Conservation (phyloP, 1,140 invertebrate genomes). For the Macrobrachium nipponense region DNA sequence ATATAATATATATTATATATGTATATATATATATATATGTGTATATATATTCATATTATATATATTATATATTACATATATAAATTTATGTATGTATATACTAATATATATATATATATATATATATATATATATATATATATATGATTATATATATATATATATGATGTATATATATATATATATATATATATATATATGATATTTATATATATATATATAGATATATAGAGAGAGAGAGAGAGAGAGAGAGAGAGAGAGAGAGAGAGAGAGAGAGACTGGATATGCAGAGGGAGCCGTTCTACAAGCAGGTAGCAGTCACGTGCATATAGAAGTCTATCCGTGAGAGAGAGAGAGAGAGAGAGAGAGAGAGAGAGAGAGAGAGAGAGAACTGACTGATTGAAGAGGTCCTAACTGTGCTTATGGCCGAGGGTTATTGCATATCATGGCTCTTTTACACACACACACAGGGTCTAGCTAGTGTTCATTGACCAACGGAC, state of each 20-base stretch:
- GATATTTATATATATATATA: too few relatives aligned
- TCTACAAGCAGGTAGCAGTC: too few relatives aligned
- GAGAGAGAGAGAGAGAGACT: too few relatives aligned
- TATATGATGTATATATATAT: not conserved
- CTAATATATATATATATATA: conserved; percentile 1
- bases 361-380: not conserved
- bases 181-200: not conserved
- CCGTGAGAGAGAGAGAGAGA: not conserved
- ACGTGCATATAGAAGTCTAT: too few relatives aligned
- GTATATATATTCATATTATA: conserved; percentile 5
- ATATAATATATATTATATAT: conserved; percentile 8
- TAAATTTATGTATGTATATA: too few relatives aligned
- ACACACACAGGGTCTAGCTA: too few relatives aligned
- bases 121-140: conserved; percentile 6
- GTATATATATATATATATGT: not conserved
- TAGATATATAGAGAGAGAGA: too few relatives aligned
- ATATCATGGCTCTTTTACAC: too few relatives aligned
- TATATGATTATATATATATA: not conserved
- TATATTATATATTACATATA: not conserved
- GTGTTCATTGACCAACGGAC: too few relatives aligned
- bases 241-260: too few relatives aligned
- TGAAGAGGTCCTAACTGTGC: not conserved
- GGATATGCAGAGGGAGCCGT: too few relatives aligned
- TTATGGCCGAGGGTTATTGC: too few relatives aligned
- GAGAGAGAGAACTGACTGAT: not conserved